Evolutionary conservation across 1,140 invertebrate species (phyloP).

Genomic region (Augochlora pura): DNA sequence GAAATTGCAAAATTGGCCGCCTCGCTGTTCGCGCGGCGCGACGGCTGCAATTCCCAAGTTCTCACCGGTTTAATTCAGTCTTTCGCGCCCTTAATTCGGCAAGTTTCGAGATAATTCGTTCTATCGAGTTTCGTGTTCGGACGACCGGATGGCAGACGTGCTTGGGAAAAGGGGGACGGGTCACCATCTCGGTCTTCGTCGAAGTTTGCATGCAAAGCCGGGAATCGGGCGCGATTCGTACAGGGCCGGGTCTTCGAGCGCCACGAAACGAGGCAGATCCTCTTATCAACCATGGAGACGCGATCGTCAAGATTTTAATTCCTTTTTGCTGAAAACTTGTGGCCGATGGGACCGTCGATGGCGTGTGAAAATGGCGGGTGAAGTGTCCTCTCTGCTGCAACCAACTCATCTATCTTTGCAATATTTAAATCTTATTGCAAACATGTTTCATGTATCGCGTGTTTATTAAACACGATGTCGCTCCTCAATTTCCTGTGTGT

Average conservation of each 20-base stretch:
- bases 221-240: constrained; percentile 1
- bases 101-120: constrained; percentile 48
- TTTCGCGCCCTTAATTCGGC: constrained; percentile 41
- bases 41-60: neutral
- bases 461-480: too few species aligned
- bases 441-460: too few species aligned
- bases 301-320: constrained; percentile 23
- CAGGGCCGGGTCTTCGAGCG: constrained; percentile 7
- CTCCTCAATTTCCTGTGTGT: too few species aligned
- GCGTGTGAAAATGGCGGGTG: neutral
- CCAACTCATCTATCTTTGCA: too few species aligned
- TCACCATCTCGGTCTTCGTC: neutral
- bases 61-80: constrained; percentile 1
- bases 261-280: constrained; percentile 11
- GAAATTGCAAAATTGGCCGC: neutral
- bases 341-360: neutral
- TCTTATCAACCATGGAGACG: neutral
- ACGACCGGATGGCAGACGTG: constrained; percentile 3
- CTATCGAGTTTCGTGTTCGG: constrained; percentile 34
- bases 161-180: neutral
- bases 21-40: too few species aligned
- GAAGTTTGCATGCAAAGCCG: constrained; percentile 43
- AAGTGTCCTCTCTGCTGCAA: too few species aligned
- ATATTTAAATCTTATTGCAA: too few species aligned
- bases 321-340: neutral